Percentiles rank a stretch among this genome's conserved stretches.
Evolutionary conservation across 1,140 invertebrate genomes (phyloP).

Genomic region (Belonocnema kinseyi): DNA sequence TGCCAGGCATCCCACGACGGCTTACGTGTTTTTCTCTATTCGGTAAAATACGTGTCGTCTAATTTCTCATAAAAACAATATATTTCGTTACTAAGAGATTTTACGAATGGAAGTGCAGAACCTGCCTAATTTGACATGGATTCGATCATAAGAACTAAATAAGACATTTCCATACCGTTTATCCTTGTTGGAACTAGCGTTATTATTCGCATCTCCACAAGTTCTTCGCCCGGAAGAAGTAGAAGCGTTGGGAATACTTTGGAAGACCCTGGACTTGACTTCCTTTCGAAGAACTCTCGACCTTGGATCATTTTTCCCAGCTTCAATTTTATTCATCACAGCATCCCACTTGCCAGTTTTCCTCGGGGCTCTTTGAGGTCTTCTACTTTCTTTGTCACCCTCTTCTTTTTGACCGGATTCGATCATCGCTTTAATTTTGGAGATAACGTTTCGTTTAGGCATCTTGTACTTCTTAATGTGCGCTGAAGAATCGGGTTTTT

Average conservation of each 20-base stretch:
- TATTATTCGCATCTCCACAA: slow-evolving; percentile 64
- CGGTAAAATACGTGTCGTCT: no score
- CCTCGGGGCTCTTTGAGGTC: slow-evolving; percentile 63
- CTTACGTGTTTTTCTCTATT: no score
- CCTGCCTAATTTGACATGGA: no score
- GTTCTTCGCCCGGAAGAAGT: slow-evolving; percentile 57
- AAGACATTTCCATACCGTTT: slow-evolving; percentile 59
- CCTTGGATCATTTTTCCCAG: slow-evolving; percentile 82
- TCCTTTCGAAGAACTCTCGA: slow-evolving; percentile 84
- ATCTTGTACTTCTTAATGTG: slow-evolving; percentile 84
- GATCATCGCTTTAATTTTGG: slow-evolving; percentile 85
- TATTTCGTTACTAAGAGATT: no score
- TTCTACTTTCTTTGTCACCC: slow-evolving; percentile 61
- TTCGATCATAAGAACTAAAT: no score
- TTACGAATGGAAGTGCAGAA: no score
- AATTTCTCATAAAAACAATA: no score
- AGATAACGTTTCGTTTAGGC: slow-evolving; percentile 84
- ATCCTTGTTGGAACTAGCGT: slow-evolving; percentile 64
- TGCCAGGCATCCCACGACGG: no score
- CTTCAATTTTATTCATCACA: slow-evolving; percentile 88
- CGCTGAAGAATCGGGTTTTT: slow-evolving; percentile 57
- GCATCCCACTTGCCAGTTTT: slow-evolving; percentile 84
- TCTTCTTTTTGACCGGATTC: slow-evolving; percentile 75
- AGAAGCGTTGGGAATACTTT: slow-evolving; percentile 59
- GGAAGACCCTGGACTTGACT: slow-evolving; percentile 86